phyloP scores from a whole-genome alignment of 2,113 vertebrate genomes.

The Nannospalax galili region DNA sequence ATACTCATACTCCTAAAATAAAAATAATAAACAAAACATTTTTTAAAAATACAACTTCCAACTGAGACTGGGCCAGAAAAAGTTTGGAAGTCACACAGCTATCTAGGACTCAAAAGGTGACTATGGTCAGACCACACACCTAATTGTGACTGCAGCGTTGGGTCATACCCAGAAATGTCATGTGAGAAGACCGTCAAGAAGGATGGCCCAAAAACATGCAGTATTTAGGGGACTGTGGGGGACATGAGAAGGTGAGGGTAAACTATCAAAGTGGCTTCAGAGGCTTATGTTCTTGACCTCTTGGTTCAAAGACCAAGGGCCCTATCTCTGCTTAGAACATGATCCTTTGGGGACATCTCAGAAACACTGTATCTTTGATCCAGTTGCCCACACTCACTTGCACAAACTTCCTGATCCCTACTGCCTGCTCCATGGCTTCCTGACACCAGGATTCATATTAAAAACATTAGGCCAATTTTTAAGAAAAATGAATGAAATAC shows the following conservation, averaged over 20 bases:
- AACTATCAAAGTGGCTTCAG: background rate
- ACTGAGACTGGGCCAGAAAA: background rate
- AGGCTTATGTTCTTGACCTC: background rate
- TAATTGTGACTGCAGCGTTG: background rate
- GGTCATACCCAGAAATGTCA: background rate
- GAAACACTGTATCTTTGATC: background rate
- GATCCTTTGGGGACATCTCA: background rate
- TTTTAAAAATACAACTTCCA: background rate
- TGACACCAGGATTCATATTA: background rate
- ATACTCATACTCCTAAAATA: no score
- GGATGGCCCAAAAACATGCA: background rate
- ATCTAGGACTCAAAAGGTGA: background rate
- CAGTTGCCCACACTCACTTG: no score
- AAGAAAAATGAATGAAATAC: background rate
- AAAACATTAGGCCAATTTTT: background rate
- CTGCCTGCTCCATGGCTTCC: background rate
- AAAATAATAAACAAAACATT: background rate
- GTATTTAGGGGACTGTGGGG: background rate
- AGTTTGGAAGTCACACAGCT: background rate
- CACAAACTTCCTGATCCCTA: no score
- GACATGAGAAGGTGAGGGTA: background rate
- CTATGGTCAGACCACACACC: background rate
- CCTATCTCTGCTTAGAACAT: background rate
- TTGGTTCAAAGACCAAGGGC: background rate
- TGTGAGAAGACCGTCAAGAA: background rate